A percentile compares a stretch with the other conserved stretches of the same genome.
Evolutionary conservation across 1,140 invertebrate genomes (phyloP).

Genomic region (Coptotermes formosanus): DNA sequence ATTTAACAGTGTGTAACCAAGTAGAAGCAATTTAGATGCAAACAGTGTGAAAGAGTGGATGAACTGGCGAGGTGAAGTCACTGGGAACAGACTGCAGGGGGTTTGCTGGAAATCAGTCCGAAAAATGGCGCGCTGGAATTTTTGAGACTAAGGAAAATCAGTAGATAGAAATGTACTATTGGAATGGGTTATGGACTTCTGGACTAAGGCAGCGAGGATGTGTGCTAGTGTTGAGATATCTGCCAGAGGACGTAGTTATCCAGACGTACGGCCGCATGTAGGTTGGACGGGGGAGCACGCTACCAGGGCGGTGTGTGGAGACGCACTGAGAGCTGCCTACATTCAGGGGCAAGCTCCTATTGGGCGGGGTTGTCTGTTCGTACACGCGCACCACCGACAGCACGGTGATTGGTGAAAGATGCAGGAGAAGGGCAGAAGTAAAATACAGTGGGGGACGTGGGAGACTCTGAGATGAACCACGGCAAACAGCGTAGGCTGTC

Average conservation of each 20-base stretch:
- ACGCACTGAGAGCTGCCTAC: conserved; percentile 25
- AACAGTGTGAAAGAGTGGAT: too few species aligned
- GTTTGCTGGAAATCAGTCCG: too few species aligned
- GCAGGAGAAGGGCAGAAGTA: background rate
- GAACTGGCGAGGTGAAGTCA: too few species aligned
- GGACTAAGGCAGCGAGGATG: background rate
- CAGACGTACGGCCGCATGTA: conserved; percentile 44
- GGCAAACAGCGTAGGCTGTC: background rate
- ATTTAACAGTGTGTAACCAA: too few species aligned
- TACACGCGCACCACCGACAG: background rate
- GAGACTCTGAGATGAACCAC: background rate
- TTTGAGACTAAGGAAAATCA: too few species aligned
- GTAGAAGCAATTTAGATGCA: too few species aligned
- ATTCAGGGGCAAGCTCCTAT: background rate
- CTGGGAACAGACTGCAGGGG: too few species aligned
- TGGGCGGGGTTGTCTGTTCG: background rate
- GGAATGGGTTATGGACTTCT: too few species aligned
- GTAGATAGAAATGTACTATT: too few species aligned
- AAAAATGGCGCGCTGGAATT: too few species aligned
- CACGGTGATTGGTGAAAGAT: background rate
- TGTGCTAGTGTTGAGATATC: conserved; percentile 35
- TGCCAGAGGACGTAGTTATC: conserved; percentile 37
- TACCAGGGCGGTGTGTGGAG: conserved; percentile 39
- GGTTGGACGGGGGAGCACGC: conserved; percentile 27
- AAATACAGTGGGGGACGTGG: background rate